These are phyloP conservation scores for Siderastrea radians DNA, from an alignment of 92 coral and sea anemone species.

Conservation along the genomic window DNA sequence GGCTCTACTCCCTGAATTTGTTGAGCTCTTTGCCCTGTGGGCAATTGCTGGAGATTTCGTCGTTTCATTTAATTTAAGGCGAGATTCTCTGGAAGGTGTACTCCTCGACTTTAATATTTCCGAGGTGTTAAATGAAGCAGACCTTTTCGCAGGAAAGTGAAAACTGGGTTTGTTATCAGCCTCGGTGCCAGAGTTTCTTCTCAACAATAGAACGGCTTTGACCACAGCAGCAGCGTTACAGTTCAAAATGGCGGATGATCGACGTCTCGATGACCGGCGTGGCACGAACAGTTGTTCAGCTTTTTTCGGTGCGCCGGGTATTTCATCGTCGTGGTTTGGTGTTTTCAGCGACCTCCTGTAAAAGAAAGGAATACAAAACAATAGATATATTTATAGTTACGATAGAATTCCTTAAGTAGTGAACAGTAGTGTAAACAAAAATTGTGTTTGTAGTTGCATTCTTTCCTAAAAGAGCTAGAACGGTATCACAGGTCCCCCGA, in stretches of 20 bases:
- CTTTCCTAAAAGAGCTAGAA: no score
- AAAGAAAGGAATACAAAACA: neutral
- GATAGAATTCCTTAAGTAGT: no score
- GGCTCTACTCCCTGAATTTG: neutral
- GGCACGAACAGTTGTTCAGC: constrained; percentile 76
- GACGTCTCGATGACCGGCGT: constrained; percentile 80
- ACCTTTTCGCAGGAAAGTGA: neutral
- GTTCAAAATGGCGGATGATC: constrained; percentile 84
- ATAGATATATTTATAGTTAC: no score
- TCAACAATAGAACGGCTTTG: constrained; percentile 81
- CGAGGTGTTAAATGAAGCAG: neutral
- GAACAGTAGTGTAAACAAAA: no score
- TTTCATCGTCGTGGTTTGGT: constrained; percentile 54
- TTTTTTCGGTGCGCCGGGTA: constrained; percentile 80
- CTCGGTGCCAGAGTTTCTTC: constrained; percentile 39
- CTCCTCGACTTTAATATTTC: constrained; percentile 44
- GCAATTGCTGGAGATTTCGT: neutral
- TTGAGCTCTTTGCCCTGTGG: neutral
- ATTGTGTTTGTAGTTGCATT: no score
- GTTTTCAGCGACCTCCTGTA: constrained; percentile 14
- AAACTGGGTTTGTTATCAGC: neutral
- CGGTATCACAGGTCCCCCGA: no score
- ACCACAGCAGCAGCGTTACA: constrained; percentile 88
- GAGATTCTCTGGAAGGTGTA: constrained; percentile 43
- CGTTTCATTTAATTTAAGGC: neutral